Evolutionary conservation across 2,797 vertebrate species (phyloP).

Genomic region (Potorous gilbertii): DNA sequence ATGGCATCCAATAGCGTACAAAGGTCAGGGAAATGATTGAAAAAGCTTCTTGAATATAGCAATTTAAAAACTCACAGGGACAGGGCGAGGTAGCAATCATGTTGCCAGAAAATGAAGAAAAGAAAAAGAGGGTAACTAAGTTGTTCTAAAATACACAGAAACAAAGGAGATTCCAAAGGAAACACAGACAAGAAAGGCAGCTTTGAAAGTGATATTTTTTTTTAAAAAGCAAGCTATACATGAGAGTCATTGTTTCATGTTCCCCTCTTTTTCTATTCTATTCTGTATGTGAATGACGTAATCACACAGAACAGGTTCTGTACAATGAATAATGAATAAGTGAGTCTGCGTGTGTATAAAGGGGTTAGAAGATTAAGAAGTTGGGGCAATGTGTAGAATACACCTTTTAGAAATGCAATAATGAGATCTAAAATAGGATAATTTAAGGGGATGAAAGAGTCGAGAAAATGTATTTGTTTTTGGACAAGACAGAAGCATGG

Average conservation of each 20-base stretch:
- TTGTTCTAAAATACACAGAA: neutral
- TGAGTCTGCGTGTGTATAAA: neutral
- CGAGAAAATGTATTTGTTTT: neutral
- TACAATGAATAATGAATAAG: neutral
- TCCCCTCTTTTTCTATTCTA: neutral
- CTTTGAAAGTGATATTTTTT: neutral
- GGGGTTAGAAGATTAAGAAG: neutral
- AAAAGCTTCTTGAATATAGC: neutral
- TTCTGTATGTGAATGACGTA: neutral
- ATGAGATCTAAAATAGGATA: neutral
- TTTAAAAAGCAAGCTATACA: too few species aligned
- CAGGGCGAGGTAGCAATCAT: neutral
- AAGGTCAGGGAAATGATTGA: neutral
- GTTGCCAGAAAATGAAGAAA: neutral
- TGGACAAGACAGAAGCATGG: neutral
- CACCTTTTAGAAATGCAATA: neutral
- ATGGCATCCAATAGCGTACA: neutral
- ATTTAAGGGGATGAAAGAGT: neutral
- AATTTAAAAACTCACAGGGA: neutral
- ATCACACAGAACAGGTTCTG: neutral
- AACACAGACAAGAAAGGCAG: neutral
- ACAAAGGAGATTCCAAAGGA: neutral
- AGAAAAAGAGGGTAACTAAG: neutral
- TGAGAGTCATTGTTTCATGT: neutral
- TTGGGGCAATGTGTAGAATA: neutral